phyloP scores from a whole-genome alignment of 2,113 vertebrate genomes.

The Anoura caudifer region DNA sequence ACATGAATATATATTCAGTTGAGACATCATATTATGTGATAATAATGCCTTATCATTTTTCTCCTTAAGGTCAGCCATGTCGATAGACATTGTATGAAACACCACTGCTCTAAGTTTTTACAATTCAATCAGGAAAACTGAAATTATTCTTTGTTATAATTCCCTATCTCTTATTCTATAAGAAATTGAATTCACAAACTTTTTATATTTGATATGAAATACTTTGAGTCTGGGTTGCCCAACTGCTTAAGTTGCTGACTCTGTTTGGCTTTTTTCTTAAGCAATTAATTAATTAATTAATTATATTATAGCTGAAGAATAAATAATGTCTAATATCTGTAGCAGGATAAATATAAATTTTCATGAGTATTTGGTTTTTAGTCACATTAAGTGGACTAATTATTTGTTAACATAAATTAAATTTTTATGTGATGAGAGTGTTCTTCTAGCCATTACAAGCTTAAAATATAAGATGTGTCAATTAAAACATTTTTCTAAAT shows the following conservation, averaged over 20 bases:
- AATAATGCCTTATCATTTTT: not conserved
- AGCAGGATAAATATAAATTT: not conserved
- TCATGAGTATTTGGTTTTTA: not conserved
- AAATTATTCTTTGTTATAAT: conserved; percentile 19
- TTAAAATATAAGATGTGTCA: not conserved
- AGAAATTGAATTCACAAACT: conserved; percentile 9
- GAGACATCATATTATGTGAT: not conserved
- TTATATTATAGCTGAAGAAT: not conserved
- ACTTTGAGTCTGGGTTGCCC: not conserved
- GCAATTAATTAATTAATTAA: not conserved
- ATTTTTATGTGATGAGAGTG: not conserved
- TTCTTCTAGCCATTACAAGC: not conserved
- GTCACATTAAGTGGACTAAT: not conserved
- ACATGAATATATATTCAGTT: not conserved
- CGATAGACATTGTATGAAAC: not conserved
- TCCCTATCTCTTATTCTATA: not conserved
- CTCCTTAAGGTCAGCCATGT: not conserved
- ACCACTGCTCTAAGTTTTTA: not conserved
- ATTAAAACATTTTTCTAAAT: not conserved
- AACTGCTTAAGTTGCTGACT: not conserved
- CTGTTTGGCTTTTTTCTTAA: not conserved
- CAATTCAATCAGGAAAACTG: not conserved
- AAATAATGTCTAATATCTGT: not conserved
- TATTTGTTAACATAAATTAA: not conserved
- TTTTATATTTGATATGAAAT: conserved; percentile 30